phyloP scores from a whole-genome alignment of 2,113 vertebrate species.

The Oncorhynchus gorbuscha region DNA sequence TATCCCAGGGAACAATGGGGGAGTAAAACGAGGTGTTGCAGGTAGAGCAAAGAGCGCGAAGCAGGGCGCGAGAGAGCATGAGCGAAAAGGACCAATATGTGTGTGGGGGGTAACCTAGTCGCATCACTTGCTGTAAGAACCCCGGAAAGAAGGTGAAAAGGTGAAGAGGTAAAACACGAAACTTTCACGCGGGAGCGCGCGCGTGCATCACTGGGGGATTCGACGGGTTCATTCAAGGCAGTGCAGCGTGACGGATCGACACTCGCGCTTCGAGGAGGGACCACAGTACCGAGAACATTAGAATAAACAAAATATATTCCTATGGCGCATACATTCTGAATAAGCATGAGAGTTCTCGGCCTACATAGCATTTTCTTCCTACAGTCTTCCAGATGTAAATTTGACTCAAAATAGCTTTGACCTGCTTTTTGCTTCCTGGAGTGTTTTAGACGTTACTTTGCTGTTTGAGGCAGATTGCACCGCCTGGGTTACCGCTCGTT shows the following conservation, averaged over 20 bases:
- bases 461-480: too few species aligned
- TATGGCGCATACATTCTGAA: too few species aligned
- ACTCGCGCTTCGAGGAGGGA: neutral
- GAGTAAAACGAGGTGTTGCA: neutral
- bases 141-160: neutral
- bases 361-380: too few species aligned
- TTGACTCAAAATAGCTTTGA: too few species aligned
- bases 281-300: neutral
- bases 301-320: neutral
- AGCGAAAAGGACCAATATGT: neutral
- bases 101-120: neutral
- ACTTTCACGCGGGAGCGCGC: constrained; percentile 25
- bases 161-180: constrained; percentile 10
- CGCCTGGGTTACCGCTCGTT: too few species aligned
- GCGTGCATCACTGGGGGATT: neutral
- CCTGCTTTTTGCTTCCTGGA: too few species aligned
- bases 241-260: neutral
- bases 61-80: too few species aligned
- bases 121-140: neutral
- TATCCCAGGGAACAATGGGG: neutral
- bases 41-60: neutral
- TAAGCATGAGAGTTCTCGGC: too few species aligned
- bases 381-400: too few species aligned
- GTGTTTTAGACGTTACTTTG: too few species aligned
- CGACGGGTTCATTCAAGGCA: neutral